Percentiles rank a stretch among this genome's conserved stretches.
phyloP scores from a whole-genome alignment of 2,888 invertebrate species.

The Chaitophorus viminalis region DNA sequence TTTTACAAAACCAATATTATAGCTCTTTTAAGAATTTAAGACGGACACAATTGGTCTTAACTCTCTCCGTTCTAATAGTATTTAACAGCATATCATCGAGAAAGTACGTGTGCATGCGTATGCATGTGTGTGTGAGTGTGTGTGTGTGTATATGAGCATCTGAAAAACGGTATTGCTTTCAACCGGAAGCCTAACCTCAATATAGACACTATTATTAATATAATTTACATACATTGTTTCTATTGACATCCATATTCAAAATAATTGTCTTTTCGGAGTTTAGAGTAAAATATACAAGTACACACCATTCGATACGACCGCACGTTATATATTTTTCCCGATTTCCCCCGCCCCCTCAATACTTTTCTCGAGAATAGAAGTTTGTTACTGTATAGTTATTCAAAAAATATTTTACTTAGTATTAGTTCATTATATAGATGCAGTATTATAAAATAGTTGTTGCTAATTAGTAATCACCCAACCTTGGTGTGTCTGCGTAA shows the following conservation, averaged over 20 bases:
- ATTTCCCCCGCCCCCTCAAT: too few relatives aligned
- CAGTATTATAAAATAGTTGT: slow-evolving; percentile 15
- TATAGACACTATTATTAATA: slow-evolving; percentile 34
- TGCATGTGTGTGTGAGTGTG: background rate
- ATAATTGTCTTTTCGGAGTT: background rate
- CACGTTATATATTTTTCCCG: too few relatives aligned
- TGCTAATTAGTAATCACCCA: slow-evolving; percentile 49
- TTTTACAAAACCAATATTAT: too few relatives aligned
- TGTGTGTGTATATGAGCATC: slow-evolving; percentile 1
- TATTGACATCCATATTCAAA: slow-evolving; percentile 23
- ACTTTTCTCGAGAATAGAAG: background rate
- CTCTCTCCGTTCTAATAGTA: slow-evolving; percentile 2
- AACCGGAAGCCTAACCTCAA: slow-evolving; percentile 52
- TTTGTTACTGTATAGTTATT: slow-evolving; percentile 7
- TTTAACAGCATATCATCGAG: slow-evolving; percentile 34
- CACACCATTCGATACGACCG: background rate
- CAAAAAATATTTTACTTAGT: background rate
- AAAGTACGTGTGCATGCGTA: too few relatives aligned
- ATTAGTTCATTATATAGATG: background rate
- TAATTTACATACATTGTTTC: slow-evolving; percentile 42
- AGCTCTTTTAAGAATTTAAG: background rate
- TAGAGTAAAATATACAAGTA: background rate
- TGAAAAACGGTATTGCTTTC: slow-evolving; percentile 55
- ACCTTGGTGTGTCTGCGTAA: slow-evolving; percentile 45
- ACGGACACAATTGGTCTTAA: slow-evolving; percentile 16